phyloP scores from a whole-genome alignment of 1,140 invertebrate genomes.

The Drosophila eugracilis region DNA sequence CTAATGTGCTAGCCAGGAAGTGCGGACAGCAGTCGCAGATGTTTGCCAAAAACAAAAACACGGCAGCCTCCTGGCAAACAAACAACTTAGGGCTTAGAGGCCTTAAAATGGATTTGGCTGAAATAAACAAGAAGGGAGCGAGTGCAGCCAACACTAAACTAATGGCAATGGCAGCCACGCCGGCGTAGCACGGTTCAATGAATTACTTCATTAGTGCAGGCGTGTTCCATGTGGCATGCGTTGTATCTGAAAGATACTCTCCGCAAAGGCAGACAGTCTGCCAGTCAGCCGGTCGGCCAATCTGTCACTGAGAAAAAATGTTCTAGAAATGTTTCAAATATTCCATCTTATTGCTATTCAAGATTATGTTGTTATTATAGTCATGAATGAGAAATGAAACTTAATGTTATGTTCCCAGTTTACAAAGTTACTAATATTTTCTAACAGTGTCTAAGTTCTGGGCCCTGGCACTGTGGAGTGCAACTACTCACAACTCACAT shows the following conservation, averaged over 20 bases:
- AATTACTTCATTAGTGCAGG: slow-evolving; percentile 84
- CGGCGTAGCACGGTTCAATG: slow-evolving; percentile 81
- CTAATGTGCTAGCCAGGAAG: slow-evolving; percentile 75
- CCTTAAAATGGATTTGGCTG: slow-evolving; percentile 19
- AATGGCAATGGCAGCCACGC: slow-evolving; percentile 61
- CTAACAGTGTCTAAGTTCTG: slow-evolving; percentile 36
- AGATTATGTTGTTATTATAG: no score
- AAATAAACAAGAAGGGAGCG: slow-evolving; percentile 25
- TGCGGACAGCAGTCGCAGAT: slow-evolving; percentile 39
- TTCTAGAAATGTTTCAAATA: neutral
- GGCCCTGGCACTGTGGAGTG: slow-evolving; percentile 46
- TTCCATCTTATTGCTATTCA: no score
- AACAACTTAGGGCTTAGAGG: slow-evolving; percentile 13
- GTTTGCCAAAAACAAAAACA: slow-evolving; percentile 51
- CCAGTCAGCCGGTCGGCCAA: slow-evolving; percentile 28
- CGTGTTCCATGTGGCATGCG: slow-evolving; percentile 74
- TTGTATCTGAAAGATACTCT: slow-evolving; percentile 66
- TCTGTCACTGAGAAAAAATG: slow-evolving; percentile 10
- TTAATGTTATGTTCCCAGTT: no score
- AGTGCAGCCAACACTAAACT: slow-evolving; percentile 66
- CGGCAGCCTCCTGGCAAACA: slow-evolving; percentile 17
- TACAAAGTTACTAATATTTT: neutral
- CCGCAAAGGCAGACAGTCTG: slow-evolving; percentile 34
- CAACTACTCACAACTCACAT: slow-evolving; percentile 39
- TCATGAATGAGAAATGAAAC: no score